Evolutionary conservation across 2,888 invertebrate genomes (phyloP).

Genomic region (Caradrina clavipalpis): DNA sequence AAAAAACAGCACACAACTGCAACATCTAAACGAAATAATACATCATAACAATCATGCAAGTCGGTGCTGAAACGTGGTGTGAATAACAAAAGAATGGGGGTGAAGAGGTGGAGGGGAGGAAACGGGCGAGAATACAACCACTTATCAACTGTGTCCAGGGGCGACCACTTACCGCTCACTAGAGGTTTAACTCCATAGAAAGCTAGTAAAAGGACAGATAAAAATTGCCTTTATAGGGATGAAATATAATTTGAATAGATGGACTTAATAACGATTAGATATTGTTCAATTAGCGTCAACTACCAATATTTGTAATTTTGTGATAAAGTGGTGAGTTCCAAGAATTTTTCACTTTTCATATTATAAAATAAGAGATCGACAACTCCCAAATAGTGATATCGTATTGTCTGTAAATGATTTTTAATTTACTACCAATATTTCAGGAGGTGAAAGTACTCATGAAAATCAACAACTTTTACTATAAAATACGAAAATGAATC

Average conservation of each 20-base stretch:
- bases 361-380: too few relatives aligned
- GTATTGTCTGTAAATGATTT: too few relatives aligned
- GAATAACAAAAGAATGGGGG: slow-evolving; percentile 54
- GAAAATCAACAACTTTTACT: too few relatives aligned
- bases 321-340: too few relatives aligned
- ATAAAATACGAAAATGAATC: too few relatives aligned
- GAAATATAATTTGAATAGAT: neutral
- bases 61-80: slow-evolving; percentile 32
- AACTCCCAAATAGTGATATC: too few relatives aligned
- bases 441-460: too few relatives aligned
- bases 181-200: slow-evolving; percentile 25
- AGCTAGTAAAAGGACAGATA: slow-evolving; percentile 17
- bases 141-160: slow-evolving; percentile 73
- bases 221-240: neutral
- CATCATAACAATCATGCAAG: slow-evolving; percentile 49
- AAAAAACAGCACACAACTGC: slow-evolving; percentile 15
- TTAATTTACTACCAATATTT: too few relatives aligned
- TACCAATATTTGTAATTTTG: too few relatives aligned
- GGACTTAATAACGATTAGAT: neutral
- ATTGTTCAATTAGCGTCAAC: too few relatives aligned
- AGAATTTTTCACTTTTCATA: too few relatives aligned
- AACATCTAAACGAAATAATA: slow-evolving; percentile 37
- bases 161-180: slow-evolving; percentile 49
- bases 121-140: slow-evolving; percentile 63
- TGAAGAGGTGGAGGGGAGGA: slow-evolving; percentile 22